A percentile compares a stretch with the other conserved stretches of the same genome.
phyloP scores from a whole-genome alignment of 2,888 invertebrate genomes.

The Neoscelio sp. region DNA sequence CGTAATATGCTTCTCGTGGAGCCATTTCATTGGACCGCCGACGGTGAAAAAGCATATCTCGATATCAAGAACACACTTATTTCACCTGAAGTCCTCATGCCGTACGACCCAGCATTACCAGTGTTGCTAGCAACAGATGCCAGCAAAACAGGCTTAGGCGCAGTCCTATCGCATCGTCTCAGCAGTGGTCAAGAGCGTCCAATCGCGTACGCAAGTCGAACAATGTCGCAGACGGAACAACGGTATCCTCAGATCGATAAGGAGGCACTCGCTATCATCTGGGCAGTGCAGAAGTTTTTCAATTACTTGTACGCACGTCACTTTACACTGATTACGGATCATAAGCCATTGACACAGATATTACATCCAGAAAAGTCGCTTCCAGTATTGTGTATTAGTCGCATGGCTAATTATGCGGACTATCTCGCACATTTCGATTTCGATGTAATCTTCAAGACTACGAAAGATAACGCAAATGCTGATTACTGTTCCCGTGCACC shows the following conservation, averaged over 20 bases:
- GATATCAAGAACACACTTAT: not conserved
- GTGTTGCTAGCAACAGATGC: not conserved
- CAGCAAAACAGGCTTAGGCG: not conserved
- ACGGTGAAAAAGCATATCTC: not conserved
- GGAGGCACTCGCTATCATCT: not conserved
- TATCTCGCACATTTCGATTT: constrained; percentile 29
- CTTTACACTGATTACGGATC: not conserved
- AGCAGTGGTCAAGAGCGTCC: not conserved
- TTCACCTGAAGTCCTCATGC: constrained; percentile 13
- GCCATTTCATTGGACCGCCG: constrained; percentile 1
- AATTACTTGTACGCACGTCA: not conserved
- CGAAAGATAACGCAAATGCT: constrained; percentile 32
- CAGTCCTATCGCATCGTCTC: not conserved
- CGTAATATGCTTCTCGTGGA: not conserved
- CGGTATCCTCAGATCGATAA: not conserved
- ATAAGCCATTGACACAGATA: constrained; percentile 6
- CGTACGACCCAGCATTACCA: constrained; percentile 4
- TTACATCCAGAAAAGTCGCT: constrained; percentile 34
- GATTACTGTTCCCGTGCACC: constrained; percentile 30
- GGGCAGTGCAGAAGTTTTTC: not conserved
- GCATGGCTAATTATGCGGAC: constrained; percentile 45
- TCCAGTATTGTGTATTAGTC: constrained; percentile 34
- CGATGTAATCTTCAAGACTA: constrained; percentile 10
- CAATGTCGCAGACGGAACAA: not conserved
- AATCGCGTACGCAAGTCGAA: not conserved